These are phyloP conservation scores for Gymnodraco acuticeps DNA, from an alignment of 2,797 vertebrate genomes.

Conservation along the genomic window DNA sequence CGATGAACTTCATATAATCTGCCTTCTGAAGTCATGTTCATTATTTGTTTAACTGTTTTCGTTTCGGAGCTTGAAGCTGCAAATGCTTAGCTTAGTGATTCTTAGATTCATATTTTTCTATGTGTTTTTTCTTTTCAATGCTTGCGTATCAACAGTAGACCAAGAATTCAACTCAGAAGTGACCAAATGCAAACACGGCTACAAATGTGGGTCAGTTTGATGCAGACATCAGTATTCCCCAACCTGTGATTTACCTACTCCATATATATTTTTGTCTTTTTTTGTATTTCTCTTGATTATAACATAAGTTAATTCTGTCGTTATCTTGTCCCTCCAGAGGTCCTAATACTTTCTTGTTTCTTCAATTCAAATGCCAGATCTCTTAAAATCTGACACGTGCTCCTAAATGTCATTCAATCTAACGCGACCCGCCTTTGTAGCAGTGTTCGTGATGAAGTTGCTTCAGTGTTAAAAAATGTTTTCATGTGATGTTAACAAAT, in stretches of 20 bases:
- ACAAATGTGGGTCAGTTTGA: constrained; percentile 36
- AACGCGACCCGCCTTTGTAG: constrained; percentile 30
- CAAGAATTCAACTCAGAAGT: constrained; percentile 34
- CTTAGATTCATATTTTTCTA: constrained; percentile 42
- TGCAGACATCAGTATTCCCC: not conserved
- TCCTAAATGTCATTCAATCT: constrained; percentile 1
- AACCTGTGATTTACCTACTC: not conserved
- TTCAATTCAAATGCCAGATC: not conserved
- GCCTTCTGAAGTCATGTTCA: constrained; percentile 67
- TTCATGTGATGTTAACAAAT: constrained; percentile 25
- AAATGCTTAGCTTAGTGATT: constrained; percentile 33
- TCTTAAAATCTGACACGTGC: constrained; percentile 8
- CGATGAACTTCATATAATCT: constrained; percentile 68
- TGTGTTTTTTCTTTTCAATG: constrained; percentile 10
- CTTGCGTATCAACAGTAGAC: constrained; percentile 37
- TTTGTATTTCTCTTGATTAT: not conserved
- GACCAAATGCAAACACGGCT: constrained; percentile 28
- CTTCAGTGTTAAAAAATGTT: constrained; percentile 42
- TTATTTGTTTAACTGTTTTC: constrained; percentile 46
- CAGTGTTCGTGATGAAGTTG: constrained; percentile 35
- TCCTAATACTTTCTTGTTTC: not conserved
- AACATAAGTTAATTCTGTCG: not conserved
- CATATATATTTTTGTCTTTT: not conserved
- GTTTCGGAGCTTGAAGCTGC: constrained; percentile 37
- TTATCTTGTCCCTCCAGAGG: not conserved